Conservation (phyloP, 1,140 invertebrate genomes). For the Venturia canescens region DNA sequence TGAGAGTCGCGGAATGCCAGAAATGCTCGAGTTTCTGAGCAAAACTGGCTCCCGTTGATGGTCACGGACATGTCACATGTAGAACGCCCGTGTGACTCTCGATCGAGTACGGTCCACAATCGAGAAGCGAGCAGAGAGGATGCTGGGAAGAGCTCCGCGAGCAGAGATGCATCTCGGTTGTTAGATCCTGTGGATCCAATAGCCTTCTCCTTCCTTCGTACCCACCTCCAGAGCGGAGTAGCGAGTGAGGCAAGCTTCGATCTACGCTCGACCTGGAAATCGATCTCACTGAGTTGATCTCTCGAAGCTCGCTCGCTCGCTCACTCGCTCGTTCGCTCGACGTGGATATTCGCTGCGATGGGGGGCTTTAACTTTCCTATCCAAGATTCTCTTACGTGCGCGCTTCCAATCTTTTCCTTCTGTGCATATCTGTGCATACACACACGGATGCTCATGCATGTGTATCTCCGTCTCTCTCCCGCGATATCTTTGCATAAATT, state of each 20-base stretch:
- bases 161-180: background rate
- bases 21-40: background rate
- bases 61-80: conserved; percentile 32
- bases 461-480: background rate
- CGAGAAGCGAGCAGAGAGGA: background rate
- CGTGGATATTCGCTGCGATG: background rate
- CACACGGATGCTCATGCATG: background rate
- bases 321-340: background rate
- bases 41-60: conserved; percentile 5
- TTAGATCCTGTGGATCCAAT: too few relatives aligned
- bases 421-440: background rate
- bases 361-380: too few relatives aligned
- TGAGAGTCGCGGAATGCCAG: background rate
- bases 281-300: conserved; percentile 34
- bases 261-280: conserved; percentile 38
- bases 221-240: background rate
- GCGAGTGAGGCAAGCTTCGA: conserved; percentile 22
- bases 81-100: conserved; percentile 11
- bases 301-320: background rate
- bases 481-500: conserved; percentile 21
- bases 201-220: too few relatives aligned
- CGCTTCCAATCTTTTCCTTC: background rate
- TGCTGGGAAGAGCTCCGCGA: background rate
- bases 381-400: background rate
- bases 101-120: too few relatives aligned